These are phyloP conservation scores for Mobula birostris DNA, from an alignment of 2,113 vertebrate genomes.

Conservation along the genomic window DNA sequence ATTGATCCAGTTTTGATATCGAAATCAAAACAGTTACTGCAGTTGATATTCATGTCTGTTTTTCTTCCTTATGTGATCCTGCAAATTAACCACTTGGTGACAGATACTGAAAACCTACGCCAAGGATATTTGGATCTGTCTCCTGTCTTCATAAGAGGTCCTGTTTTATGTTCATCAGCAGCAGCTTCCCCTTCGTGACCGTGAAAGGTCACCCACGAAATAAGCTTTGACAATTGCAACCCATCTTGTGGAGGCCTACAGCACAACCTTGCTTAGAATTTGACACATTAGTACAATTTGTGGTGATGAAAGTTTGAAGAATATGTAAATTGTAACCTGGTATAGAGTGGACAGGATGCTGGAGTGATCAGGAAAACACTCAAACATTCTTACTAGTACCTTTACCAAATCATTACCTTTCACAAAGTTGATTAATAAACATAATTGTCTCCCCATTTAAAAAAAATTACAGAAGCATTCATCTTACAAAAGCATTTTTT, in stretches of 20 bases:
- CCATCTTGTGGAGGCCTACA: not conserved
- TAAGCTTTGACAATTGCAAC: slow-evolving; percentile 5
- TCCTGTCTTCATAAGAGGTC: not conserved
- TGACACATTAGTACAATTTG: not conserved
- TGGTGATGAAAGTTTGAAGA: not conserved
- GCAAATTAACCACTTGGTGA: not conserved
- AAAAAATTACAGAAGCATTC: not conserved
- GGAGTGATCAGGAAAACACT: not conserved
- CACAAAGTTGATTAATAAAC: not conserved
- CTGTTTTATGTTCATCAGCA: not conserved
- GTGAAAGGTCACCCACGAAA: slow-evolving; percentile 2
- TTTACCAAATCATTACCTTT: not conserved
- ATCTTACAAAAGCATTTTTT: not conserved
- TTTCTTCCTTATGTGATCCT: not conserved
- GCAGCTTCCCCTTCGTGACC: not conserved
- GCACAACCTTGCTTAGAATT: not conserved
- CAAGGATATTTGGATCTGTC: not conserved
- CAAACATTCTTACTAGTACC: not conserved
- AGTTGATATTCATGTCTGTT: slow-evolving; percentile 1
- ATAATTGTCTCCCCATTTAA: not conserved
- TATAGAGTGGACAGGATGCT: not conserved
- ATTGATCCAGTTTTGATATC: not conserved
- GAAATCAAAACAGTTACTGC: not conserved
- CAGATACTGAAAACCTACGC: not conserved
- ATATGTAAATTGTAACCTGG: not conserved